Evolutionary conservation across 2,113 vertebrate genomes (phyloP).

Genomic region (Archocentrus centrarchus): DNA sequence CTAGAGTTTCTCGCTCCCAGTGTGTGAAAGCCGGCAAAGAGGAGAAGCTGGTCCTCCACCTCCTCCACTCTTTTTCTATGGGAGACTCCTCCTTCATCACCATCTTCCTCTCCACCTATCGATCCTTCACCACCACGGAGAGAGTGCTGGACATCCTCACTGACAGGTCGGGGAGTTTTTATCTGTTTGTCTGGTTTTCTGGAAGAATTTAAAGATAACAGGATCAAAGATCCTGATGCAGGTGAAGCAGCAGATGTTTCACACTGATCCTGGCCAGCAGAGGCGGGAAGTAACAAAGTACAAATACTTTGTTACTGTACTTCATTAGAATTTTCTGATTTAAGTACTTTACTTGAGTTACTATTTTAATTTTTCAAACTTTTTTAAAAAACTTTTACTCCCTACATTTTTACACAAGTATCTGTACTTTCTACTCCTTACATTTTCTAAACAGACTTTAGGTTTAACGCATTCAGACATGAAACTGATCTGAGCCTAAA

Average conservation of each 20-base stretch:
- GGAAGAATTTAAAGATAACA: neutral
- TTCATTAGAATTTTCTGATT: too few species aligned
- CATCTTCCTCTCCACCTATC: constrained; percentile 90
- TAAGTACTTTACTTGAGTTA: too few species aligned
- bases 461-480: too few species aligned
- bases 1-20: constrained; percentile 66
- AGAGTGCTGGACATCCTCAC: constrained; percentile 84
- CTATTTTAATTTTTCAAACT: too few species aligned
- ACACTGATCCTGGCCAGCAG: neutral
- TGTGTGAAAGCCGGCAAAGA: constrained; percentile 87
- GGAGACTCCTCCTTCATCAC: constrained; percentile 85
- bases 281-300: too few species aligned
- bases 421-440: too few species aligned
- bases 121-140: constrained; percentile 83
- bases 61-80: constrained; percentile 83
- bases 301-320: too few species aligned
- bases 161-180: constrained; percentile 80
- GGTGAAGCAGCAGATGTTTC: neutral
- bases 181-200: neutral
- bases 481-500: too few species aligned
- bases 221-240: neutral
- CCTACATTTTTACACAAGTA: too few species aligned
- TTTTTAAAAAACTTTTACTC: too few species aligned
- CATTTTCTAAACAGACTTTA: too few species aligned
- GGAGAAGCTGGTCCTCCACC: constrained; percentile 86